phyloP scores from a whole-genome alignment of 2,113 vertebrate species.

The Salvelinus fontinalis region DNA sequence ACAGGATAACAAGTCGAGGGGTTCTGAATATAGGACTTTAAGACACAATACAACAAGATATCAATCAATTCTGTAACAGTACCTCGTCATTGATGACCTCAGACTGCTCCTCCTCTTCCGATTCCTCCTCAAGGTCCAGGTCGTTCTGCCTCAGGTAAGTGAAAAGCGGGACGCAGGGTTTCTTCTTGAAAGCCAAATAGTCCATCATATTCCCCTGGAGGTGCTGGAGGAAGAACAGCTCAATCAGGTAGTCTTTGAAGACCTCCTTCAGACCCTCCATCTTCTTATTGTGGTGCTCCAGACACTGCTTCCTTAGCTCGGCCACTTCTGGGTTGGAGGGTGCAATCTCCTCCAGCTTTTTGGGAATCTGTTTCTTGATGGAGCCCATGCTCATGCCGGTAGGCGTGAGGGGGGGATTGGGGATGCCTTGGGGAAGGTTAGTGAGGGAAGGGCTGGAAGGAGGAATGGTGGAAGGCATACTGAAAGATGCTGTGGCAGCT shows the following conservation, averaged over 20 bases:
- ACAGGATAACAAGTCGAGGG: not conserved
- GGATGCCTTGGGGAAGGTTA: conserved; percentile 76
- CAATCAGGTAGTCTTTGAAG: conserved; percentile 91
- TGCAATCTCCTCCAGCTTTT: conserved; percentile 91
- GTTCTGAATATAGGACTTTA: not conserved
- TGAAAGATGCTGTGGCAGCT: conserved; percentile 73
- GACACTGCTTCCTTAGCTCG: conserved; percentile 89
- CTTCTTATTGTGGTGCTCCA: conserved; percentile 89
- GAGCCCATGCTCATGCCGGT: conserved; percentile 60
- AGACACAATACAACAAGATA: not conserved
- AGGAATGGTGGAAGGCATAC: conserved; percentile 82
- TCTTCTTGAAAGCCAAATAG: conserved; percentile 94
- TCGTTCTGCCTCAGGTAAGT: conserved; percentile 94
- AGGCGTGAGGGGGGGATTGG: conserved; percentile 78
- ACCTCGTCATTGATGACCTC: conserved; percentile 97
- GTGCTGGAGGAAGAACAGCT: conserved; percentile 96
- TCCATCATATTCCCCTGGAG: conserved; percentile 99
- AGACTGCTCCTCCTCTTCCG: conserved; percentile 94
- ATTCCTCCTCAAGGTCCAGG: conserved; percentile 93
- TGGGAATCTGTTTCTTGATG: conserved; percentile 81
- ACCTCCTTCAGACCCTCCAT: conserved; percentile 89
- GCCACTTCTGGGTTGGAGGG: conserved; percentile 88
- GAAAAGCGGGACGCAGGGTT: conserved; percentile 88
- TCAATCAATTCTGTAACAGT: conserved; percentile 34
- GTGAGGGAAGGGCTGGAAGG: conserved; percentile 88